A percentile compares a stretch with the other conserved stretches of the same genome.
These are phyloP conservation scores for Nomia melanderi DNA, from an alignment of 1,140 invertebrate species.

Conservation along the genomic window DNA sequence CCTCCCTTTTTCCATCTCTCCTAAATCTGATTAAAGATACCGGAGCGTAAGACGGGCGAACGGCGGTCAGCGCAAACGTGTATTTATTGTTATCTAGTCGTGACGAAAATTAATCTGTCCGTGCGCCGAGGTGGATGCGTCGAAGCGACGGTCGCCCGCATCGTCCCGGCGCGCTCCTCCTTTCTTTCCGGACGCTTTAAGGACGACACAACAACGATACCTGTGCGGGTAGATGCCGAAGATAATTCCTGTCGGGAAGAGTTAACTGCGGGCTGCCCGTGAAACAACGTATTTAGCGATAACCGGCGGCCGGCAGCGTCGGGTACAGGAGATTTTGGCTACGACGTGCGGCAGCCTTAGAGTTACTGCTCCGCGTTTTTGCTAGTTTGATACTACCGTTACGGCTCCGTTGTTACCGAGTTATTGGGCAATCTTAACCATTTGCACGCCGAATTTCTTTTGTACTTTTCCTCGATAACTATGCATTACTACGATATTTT, in stretches of 20 bases:
- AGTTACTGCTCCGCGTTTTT: no score
- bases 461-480: no score
- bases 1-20: slow-evolving; percentile 20
- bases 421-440: no score
- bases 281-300: background rate
- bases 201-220: background rate
- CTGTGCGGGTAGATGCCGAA: background rate
- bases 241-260: background rate
- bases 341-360: no score
- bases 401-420: no score
- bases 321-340: background rate
- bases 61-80: slow-evolving; percentile 5
- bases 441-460: no score
- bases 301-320: background rate
- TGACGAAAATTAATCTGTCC: slow-evolving; percentile 35
- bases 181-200: background rate
- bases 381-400: no score
- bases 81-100: slow-evolving; percentile 56
- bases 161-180: background rate
- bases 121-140: slow-evolving; percentile 17
- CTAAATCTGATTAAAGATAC: slow-evolving; percentile 60
- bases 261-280: slow-evolving; percentile 1
- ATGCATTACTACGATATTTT: no score
- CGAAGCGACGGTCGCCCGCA: background rate
- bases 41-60: slow-evolving; percentile 26